Conservation (phyloP, 2,888 invertebrate species). For the Drosophila merina region DNA sequence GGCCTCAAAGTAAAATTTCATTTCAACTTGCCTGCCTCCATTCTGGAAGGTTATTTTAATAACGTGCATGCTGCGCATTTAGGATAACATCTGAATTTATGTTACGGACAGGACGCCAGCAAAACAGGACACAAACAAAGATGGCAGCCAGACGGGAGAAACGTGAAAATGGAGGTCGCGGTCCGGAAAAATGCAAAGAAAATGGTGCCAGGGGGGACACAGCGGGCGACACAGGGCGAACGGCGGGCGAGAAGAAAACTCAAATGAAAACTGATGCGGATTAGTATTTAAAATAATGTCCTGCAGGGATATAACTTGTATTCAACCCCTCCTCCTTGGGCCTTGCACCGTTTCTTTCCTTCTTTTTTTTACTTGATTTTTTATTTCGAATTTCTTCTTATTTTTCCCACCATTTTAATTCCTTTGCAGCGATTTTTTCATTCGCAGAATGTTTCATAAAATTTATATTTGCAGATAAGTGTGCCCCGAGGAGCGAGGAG, state of each 20-base stretch:
- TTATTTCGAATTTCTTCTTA: conserved; percentile 28
- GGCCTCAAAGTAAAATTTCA: conserved; percentile 22
- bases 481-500: conserved; percentile 14
- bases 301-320: conserved; percentile 83
- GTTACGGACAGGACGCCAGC: conserved; percentile 54
- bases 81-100: conserved; percentile 81
- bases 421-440: conserved; percentile 58
- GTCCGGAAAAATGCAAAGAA: conserved; percentile 10
- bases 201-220: conserved; percentile 36
- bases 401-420: conserved; percentile 63
- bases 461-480: conserved; percentile 77
- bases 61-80: conserved; percentile 78
- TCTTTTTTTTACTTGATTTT: conserved; percentile 48
- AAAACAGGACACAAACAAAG: conserved; percentile 57
- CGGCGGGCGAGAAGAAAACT: conserved; percentile 51
- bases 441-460: conserved; percentile 76
- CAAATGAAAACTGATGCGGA: conserved; percentile 83
- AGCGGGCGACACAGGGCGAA: neutral
- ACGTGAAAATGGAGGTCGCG: conserved; percentile 22
- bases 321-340: conserved; percentile 42
- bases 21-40: conserved; percentile 48
- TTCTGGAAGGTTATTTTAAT: conserved; percentile 69
- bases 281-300: conserved; percentile 84
- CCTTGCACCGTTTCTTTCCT: conserved; percentile 45
- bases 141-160: conserved; percentile 61